Evolutionary conservation across 2,888 invertebrate genomes (phyloP).

Genomic region (Drosophila recens): DNA sequence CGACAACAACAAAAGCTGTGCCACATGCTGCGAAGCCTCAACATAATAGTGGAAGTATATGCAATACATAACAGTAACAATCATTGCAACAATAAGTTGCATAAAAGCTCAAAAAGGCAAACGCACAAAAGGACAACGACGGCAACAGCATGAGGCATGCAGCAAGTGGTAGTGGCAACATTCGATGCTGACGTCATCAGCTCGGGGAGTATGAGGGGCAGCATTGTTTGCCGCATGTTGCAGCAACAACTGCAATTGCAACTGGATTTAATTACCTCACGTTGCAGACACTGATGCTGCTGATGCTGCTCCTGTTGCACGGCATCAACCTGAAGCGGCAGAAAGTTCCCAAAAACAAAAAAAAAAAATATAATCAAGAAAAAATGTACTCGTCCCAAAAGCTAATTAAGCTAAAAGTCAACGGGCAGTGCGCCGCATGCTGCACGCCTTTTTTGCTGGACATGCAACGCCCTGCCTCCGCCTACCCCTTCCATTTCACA

Average conservation of each 20-base stretch:
- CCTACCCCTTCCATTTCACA: neutral
- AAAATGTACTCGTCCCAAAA: constrained; percentile 63
- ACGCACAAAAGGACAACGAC: constrained; percentile 61
- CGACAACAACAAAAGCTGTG: constrained; percentile 51
- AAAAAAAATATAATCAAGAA: constrained; percentile 9
- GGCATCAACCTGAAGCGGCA: constrained; percentile 36
- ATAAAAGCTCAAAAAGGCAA: constrained; percentile 62
- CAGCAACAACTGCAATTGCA: constrained; percentile 21
- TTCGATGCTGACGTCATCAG: constrained; percentile 19
- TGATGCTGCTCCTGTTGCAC: constrained; percentile 28
- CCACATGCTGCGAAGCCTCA: constrained; percentile 70
- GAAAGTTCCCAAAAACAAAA: neutral
- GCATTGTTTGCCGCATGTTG: constrained; percentile 30
- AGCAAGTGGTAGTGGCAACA: neutral
- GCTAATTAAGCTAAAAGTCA: constrained; percentile 79
- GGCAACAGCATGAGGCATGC: neutral
- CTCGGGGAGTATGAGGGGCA: neutral
- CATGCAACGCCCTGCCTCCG: constrained; percentile 5
- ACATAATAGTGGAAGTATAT: constrained; percentile 47
- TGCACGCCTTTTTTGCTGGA: constrained; percentile 40
- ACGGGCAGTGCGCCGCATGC: constrained; percentile 48
- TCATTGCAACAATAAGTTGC: constrained; percentile 52
- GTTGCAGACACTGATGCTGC: constrained; percentile 48
- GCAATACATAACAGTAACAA: constrained; percentile 46
- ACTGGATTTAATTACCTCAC: constrained; percentile 60